Percentiles rank a stretch among this genome's conserved stretches.
Conservation (phyloP, 2,113 vertebrate genomes). For the Pungitius pungitius region DNA sequence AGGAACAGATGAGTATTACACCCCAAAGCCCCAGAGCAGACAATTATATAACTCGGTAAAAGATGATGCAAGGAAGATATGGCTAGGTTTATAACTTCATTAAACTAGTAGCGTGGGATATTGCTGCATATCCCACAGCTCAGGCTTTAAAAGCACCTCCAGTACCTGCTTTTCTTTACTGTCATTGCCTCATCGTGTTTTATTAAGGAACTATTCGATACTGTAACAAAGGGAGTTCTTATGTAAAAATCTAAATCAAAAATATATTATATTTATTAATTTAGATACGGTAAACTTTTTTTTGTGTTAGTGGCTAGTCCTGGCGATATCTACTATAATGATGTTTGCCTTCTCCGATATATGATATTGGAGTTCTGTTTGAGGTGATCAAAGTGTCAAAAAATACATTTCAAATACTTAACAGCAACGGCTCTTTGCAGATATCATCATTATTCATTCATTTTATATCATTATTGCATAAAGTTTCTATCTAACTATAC, state of each 20-base stretch:
- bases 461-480: no score
- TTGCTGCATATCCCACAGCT: slow-evolving; percentile 36
- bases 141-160: slow-evolving; percentile 18
- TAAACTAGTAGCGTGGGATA: slow-evolving; percentile 40
- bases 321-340: background rate
- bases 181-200: slow-evolving; percentile 6
- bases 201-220: slow-evolving; percentile 2
- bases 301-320: background rate
- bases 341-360: background rate
- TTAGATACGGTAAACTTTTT: background rate
- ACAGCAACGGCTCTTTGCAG: background rate
- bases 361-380: background rate
- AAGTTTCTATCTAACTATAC: background rate
- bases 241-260: background rate
- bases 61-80: slow-evolving; percentile 46
- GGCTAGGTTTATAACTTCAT: slow-evolving; percentile 48
- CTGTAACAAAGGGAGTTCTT: background rate
- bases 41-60: slow-evolving; percentile 56
- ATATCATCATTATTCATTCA: background rate
- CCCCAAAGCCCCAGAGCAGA: slow-evolving; percentile 50
- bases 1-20: slow-evolving; percentile 61
- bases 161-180: slow-evolving; percentile 10
- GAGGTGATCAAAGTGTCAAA: background rate
- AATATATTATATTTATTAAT: background rate
- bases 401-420: background rate